Percentiles rank a stretch among this genome's conserved stretches.
Conservation (phyloP, 2,888 invertebrate species). For the Phalera bucephala region DNA sequence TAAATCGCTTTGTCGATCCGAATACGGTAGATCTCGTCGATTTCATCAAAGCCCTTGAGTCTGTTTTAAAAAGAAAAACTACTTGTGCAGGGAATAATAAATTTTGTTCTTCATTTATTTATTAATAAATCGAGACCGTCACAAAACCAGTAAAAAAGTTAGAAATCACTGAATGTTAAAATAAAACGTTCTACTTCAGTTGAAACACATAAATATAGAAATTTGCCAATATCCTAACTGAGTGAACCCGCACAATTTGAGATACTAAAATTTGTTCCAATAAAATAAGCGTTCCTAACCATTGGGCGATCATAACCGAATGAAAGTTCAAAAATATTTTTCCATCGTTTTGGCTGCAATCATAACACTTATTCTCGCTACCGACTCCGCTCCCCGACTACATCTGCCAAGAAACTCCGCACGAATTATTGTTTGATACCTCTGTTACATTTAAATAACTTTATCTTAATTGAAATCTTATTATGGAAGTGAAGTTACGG, state of each 20-base stretch:
- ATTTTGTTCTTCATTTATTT: slow-evolving; percentile 21
- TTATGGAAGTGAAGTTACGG: slow-evolving; percentile 26
- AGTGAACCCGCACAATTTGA: slow-evolving; percentile 4
- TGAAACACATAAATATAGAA: too few species aligned
- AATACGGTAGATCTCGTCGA: slow-evolving; percentile 25
- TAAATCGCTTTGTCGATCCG: slow-evolving; percentile 34
- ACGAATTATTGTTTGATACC: slow-evolving; percentile 59
- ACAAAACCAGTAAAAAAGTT: too few species aligned
- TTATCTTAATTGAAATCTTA: slow-evolving; percentile 65
- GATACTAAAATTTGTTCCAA: slow-evolving; percentile 9
- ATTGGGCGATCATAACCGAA: slow-evolving; percentile 8
- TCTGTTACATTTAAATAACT: slow-evolving; percentile 59
- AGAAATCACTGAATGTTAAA: too few species aligned
- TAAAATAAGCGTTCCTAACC: background rate
- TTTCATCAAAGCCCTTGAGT: slow-evolving; percentile 26
- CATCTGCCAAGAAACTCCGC: slow-evolving; percentile 59
- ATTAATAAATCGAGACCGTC: too few species aligned
- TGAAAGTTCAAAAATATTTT: slow-evolving; percentile 35
- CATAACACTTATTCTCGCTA: slow-evolving; percentile 39
- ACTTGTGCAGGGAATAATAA: slow-evolving; percentile 28
- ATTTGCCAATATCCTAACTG: too few species aligned
- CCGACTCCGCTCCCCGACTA: slow-evolving; percentile 33
- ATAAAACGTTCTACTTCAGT: too few species aligned
- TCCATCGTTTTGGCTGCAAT: slow-evolving; percentile 45
- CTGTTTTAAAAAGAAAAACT: slow-evolving; percentile 21